Conservation (phyloP, 1,140 invertebrate genomes). For the Formica exsecta region DNA sequence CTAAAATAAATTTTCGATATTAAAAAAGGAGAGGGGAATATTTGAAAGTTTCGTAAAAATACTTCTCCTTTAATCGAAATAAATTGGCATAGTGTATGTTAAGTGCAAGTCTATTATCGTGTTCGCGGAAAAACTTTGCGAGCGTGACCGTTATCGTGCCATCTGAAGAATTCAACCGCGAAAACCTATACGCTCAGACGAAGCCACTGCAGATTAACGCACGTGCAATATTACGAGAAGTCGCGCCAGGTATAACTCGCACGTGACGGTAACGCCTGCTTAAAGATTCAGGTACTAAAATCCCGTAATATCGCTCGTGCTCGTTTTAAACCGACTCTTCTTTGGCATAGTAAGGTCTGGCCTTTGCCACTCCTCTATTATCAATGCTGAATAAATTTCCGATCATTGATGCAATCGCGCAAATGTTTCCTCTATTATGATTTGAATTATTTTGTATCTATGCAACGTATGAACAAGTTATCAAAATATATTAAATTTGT, state of each 20-base stretch:
- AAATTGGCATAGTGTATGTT: background rate
- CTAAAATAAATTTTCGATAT: background rate
- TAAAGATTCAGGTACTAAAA: conserved; percentile 51
- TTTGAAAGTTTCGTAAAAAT: background rate
- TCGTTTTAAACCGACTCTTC: conserved; percentile 5
- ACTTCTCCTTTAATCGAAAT: background rate
- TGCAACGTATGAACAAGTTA: background rate
- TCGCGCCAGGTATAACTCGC: conserved; percentile 32
- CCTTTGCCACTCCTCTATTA: background rate
- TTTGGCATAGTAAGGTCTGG: background rate
- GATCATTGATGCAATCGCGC: background rate
- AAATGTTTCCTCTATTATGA: background rate
- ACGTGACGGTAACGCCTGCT: conserved; percentile 35
- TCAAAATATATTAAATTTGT: conserved; percentile 19
- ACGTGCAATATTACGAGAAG: conserved; percentile 32
- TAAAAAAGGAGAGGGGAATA: background rate
- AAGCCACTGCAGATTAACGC: conserved; percentile 41
- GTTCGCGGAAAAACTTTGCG: background rate
- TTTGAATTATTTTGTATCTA: background rate
- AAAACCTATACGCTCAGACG: conserved; percentile 35
- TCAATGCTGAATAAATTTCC: background rate
- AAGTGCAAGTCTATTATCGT: background rate
- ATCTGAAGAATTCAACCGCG: conserved; percentile 44
- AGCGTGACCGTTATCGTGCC: background rate
- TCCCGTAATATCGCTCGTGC: background rate